Evolutionary conservation across 2,113 vertebrate genomes (phyloP).

Genomic region (Cisticola juncidis): DNA sequence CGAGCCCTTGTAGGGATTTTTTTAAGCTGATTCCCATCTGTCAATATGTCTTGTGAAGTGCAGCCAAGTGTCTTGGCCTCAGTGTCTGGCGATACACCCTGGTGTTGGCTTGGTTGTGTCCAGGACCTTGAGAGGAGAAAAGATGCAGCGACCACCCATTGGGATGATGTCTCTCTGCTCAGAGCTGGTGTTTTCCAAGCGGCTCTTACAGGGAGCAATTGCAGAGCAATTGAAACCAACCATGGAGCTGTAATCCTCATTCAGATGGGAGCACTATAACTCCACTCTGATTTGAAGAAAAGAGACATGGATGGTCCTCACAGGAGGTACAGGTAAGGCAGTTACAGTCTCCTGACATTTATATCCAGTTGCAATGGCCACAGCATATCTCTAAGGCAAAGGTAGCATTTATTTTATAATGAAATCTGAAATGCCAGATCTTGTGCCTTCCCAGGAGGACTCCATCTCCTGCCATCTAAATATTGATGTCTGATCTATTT

Average conservation of each 20-base stretch:
- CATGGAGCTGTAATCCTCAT: neutral
- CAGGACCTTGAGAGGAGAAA: neutral
- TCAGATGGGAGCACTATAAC: neutral
- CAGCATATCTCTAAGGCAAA: neutral
- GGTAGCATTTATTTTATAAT: neutral
- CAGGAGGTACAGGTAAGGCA: neutral
- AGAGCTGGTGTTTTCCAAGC: neutral
- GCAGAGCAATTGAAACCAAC: neutral
- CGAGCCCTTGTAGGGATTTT: neutral
- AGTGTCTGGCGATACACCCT: neutral
- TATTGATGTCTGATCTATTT: neutral
- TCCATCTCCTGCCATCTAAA: neutral
- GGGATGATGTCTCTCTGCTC: neutral
- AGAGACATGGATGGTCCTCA: neutral
- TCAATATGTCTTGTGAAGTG: neutral
- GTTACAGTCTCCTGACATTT: neutral
- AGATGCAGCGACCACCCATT: neutral
- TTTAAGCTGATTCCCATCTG: neutral
- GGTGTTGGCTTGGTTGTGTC: neutral
- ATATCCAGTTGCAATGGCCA: neutral
- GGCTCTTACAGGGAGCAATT: neutral
- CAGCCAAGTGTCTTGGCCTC: neutral
- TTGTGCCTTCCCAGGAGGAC: neutral
- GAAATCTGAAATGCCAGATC: neutral
- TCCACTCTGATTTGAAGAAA: neutral